Percentiles rank a stretch among this genome's conserved stretches.
These are phyloP conservation scores for Drosophila bocqueti DNA, from an alignment of 1,140 invertebrate genomes.

Conservation along the genomic window DNA sequence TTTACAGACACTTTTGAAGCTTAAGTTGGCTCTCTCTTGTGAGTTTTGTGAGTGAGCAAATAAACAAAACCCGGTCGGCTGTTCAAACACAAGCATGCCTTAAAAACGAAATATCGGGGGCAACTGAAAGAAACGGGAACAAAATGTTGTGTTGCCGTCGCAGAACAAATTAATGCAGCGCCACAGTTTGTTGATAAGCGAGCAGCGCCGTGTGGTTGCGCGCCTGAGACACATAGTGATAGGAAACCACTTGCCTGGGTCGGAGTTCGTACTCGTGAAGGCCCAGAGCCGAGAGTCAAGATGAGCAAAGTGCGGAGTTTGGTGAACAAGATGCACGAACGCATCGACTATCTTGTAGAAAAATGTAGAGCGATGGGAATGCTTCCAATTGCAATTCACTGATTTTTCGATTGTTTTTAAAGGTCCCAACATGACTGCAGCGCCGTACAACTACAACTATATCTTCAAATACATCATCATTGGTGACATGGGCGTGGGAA, in stretches of 20 bases:
- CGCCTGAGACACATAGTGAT: conserved; percentile 17
- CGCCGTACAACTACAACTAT: conserved; percentile 99
- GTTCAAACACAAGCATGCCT: conserved; percentile 63
- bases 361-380: conserved; percentile 46
- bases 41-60: conserved; percentile 23
- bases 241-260: conserved; percentile 20
- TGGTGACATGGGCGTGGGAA: conserved; percentile 98
- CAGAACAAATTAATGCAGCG: conserved; percentile 76
- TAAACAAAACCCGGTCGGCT: conserved; percentile 67
- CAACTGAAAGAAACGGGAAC: conserved; percentile 58
- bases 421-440: conserved; percentile 90
- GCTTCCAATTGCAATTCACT: background rate
- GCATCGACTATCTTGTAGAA: conserved; percentile 65
- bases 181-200: conserved; percentile 66
- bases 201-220: conserved; percentile 5
- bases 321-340: conserved; percentile 70
- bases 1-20: conserved; percentile 32
- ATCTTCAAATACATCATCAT: conserved; percentile 99
- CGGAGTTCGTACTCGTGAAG: conserved; percentile 28
- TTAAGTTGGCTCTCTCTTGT: conserved; percentile 15
- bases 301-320: conserved; percentile 58
- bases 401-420: conserved; percentile 1
- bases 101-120: conserved; percentile 58
- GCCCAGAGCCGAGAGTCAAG: conserved; percentile 16
- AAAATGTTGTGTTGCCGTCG: conserved; percentile 45